Percentiles rank a stretch among this genome's conserved stretches.
phyloP scores from a whole-genome alignment of 1,140 invertebrate genomes.

The Contarinia nasturtii region DNA sequence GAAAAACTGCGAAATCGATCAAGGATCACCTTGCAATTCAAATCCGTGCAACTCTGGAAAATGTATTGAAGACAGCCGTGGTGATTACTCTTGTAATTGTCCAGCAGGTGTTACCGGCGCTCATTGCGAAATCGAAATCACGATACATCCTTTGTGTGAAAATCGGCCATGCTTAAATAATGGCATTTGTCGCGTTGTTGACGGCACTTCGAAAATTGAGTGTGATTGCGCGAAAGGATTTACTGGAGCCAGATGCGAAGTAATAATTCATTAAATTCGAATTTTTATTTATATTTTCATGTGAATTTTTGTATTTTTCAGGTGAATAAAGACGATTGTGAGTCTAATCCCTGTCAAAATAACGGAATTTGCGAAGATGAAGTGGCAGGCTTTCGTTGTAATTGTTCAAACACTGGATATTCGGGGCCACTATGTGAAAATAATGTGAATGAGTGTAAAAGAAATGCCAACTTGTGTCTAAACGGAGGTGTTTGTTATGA shows the following conservation, averaged over 20 bases:
- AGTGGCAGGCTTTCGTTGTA: slow-evolving; percentile 59
- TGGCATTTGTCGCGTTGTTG: slow-evolving; percentile 39
- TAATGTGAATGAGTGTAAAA: slow-evolving; percentile 67
- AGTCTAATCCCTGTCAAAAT: slow-evolving; percentile 57
- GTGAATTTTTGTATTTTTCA: background rate
- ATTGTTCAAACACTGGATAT: slow-evolving; percentile 55
- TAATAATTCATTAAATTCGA: slow-evolving; percentile 9
- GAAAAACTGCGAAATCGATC: slow-evolving; percentile 67
- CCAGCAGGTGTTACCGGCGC: slow-evolving; percentile 46
- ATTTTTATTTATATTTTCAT: background rate
- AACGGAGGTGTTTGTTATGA: slow-evolving; percentile 62
- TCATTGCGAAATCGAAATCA: slow-evolving; percentile 60
- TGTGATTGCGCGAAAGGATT: slow-evolving; percentile 44
- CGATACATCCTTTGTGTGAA: slow-evolving; percentile 46
- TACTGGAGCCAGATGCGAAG: slow-evolving; percentile 41
- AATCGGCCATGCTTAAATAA: slow-evolving; percentile 54
- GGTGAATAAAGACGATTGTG: slow-evolving; percentile 46
- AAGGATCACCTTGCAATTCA: slow-evolving; percentile 44
- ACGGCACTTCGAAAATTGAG: slow-evolving; percentile 34
- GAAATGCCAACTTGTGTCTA: slow-evolving; percentile 43
- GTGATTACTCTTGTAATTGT: slow-evolving; percentile 60
- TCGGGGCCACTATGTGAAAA: slow-evolving; percentile 56
- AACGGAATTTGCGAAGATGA: slow-evolving; percentile 62
- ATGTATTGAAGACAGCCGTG: slow-evolving; percentile 49
- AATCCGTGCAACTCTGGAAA: slow-evolving; percentile 57